A percentile compares a stretch with the other conserved stretches of the same genome.
Evolutionary conservation across 2,888 invertebrate species (phyloP).

Genomic region (Drosophila mimetica): DNA sequence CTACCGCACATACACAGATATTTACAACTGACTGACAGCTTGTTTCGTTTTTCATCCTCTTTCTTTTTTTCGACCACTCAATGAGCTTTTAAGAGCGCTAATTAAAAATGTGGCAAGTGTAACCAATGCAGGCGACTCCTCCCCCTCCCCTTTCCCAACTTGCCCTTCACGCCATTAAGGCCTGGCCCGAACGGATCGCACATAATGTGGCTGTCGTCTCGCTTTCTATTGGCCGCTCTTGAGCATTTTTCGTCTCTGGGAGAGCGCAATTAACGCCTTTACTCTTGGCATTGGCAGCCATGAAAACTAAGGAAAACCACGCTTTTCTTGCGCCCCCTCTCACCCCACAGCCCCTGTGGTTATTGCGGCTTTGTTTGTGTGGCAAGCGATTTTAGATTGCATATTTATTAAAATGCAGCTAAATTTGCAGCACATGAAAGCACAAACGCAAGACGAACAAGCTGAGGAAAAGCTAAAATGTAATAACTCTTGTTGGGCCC

Average conservation of each 20-base stretch:
- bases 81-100: slow-evolving; percentile 79
- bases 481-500: slow-evolving; percentile 71
- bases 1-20: slow-evolving; percentile 14
- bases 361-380: slow-evolving; percentile 51
- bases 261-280: slow-evolving; percentile 74
- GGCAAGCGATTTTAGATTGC: slow-evolving; percentile 66
- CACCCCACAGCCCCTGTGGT: slow-evolving; percentile 37
- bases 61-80: slow-evolving; percentile 54
- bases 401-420: slow-evolving; percentile 77
- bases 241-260: slow-evolving; percentile 36
- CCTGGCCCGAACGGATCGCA: slow-evolving; percentile 38
- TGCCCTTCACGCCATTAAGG: slow-evolving; percentile 40
- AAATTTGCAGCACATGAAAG: slow-evolving; percentile 43
- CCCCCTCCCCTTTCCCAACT: neutral
- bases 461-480: slow-evolving; percentile 63
- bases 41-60: slow-evolving; percentile 18
- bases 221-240: slow-evolving; percentile 58
- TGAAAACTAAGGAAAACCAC: slow-evolving; percentile 7
- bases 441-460: slow-evolving; percentile 42
- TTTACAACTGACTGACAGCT: slow-evolving; percentile 10
- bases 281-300: slow-evolving; percentile 63
- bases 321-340: neutral
- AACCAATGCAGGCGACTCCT: slow-evolving; percentile 34
- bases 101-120: slow-evolving; percentile 77
- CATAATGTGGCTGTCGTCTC: slow-evolving; percentile 63